Conservation (phyloP, 1,140 invertebrate species). For the Dendroctonus ponderosae region DNA sequence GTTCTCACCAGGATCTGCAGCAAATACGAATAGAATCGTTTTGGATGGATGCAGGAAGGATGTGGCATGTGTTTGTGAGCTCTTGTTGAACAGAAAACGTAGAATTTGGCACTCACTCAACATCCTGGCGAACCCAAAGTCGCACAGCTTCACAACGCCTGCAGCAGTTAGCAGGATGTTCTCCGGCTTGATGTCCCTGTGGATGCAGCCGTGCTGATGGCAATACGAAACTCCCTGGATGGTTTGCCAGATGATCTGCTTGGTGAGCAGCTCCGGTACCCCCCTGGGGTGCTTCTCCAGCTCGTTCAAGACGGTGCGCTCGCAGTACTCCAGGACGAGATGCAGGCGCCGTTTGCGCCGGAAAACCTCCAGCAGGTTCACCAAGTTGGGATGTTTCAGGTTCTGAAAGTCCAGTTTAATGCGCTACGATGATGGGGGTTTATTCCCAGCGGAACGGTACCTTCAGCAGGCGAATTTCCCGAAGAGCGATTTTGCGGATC, state of each 20-base stretch:
- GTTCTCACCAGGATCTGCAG: conserved; percentile 83
- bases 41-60: no score
- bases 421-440: neutral
- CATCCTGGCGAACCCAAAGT: conserved; percentile 98
- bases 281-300: conserved; percentile 78
- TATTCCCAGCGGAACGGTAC: conserved; percentile 54
- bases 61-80: no score
- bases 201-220: conserved; percentile 94
- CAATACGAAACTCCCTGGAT: conserved; percentile 94
- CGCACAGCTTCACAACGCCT: conserved; percentile 95
- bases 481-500: conserved; percentile 95
- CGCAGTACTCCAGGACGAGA: conserved; percentile 98
- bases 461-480: conserved; percentile 97
- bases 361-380: conserved; percentile 98
- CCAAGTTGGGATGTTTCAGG: conserved; percentile 96
- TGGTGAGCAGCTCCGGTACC: conserved; percentile 83
- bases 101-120: conserved; percentile 69
- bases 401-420: conserved; percentile 68
- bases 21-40: neutral
- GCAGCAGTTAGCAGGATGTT: conserved; percentile 95
- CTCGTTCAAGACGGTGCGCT: conserved; percentile 94
- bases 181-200: conserved; percentile 97
- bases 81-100: no score
- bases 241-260: conserved; percentile 94
- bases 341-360: conserved; percentile 93